Base-by-base conservation (phyloP, 2,797 vertebrate genomes). In the Salarias fasciatus region DNA sequence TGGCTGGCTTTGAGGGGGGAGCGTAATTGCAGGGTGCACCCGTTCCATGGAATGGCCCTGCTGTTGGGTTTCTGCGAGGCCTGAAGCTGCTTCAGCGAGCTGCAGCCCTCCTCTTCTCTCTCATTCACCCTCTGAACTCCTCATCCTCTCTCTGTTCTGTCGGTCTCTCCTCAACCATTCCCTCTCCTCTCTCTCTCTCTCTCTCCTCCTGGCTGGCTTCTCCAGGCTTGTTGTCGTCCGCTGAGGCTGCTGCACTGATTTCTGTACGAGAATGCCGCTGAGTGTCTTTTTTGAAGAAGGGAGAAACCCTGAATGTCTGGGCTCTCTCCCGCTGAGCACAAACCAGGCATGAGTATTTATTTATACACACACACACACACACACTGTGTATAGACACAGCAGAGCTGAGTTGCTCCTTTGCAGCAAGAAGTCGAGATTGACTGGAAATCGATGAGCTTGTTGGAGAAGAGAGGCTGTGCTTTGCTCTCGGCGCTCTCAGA, bases 181-280 rank as follows among this genome's bases (percentile, higher is more conserved):
- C 8, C 36, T 38, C 36, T 4, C 9, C 15, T 29, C 30, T 29
- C 14, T 44, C 11, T 8, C 50, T 62, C 53, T 48, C 33, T 74
- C 42, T 67, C 54, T 77, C 53, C 76, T 5, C 64, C 53, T 72
- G 81, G 72, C 89, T 91, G 80, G 77, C 90, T 91, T 77, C 86
- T 83, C 72, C 80, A 72, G 84, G 90, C 91, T 89, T 91, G 62
- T 82, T 88, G 85, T 89, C 69, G 84, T 91, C 83, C 86, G 90
- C 88, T 83, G 79, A 37, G 77, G 82, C 92, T 92, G 90, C 84
- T 89, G 86, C 72, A 79, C 67, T 77, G 46, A 58, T 78, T 82
- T 83, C 57, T 86, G 75, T 85, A 72, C 57, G 14, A 69, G 77
- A 90, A 89, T 88, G 89, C 85, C 79, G 85, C 65, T 74, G 33